phyloP scores from a whole-genome alignment of 2,113 vertebrate genomes.

The Verasper variegatus region DNA sequence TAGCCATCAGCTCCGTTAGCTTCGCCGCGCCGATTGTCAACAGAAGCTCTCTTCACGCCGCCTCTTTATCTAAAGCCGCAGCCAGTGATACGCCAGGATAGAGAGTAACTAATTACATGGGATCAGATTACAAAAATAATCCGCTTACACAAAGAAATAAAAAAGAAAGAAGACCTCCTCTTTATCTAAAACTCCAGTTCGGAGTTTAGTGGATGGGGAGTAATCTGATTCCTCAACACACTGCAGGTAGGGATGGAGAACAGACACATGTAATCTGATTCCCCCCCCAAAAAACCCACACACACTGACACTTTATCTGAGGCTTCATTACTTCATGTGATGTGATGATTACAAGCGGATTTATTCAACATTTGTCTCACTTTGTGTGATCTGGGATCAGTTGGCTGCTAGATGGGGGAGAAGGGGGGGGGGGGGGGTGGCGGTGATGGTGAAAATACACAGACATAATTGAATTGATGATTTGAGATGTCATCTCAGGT shows the following conservation, averaged over 20 bases:
- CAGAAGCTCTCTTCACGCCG: constrained; percentile 33
- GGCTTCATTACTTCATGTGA: constrained; percentile 4
- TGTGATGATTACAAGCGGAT: constrained; percentile 11
- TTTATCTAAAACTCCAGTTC: constrained; percentile 53
- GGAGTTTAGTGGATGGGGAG: constrained; percentile 18
- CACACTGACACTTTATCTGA: background rate
- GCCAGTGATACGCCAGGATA: constrained; percentile 35
- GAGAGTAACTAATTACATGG: constrained; percentile 53
- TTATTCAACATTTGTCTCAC: constrained; percentile 8
- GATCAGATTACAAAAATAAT: constrained; percentile 62
- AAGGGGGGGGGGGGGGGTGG: no score
- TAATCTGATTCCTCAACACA: constrained; percentile 30
- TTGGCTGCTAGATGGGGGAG: background rate
- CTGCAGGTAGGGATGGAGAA: background rate
- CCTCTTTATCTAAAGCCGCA: constrained; percentile 61
- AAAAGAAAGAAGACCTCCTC: constrained; percentile 2
- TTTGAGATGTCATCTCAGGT: no score
- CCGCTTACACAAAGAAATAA: background rate
- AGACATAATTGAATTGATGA: background rate
- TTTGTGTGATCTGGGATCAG: constrained; percentile 23
- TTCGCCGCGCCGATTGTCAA: constrained; percentile 38
- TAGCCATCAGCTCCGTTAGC: constrained; percentile 59
- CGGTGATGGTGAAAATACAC: background rate
- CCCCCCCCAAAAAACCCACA: no score
- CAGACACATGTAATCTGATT: background rate